phyloP scores from a whole-genome alignment of 2,113 vertebrate genomes.

The Gorsachius goisagi region DNA sequence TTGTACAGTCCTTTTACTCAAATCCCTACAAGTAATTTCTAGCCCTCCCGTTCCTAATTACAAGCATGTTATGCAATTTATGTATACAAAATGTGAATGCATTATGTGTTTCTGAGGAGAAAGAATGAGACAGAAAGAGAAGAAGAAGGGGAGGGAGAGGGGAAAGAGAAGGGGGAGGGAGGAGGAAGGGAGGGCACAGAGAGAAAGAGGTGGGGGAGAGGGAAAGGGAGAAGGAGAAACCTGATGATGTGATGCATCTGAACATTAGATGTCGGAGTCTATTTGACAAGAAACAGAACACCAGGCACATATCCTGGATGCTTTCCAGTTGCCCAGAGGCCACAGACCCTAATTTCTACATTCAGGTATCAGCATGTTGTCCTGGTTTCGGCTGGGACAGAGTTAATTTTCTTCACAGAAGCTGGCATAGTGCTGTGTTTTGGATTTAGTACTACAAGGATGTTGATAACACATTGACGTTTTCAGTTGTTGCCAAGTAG shows the following conservation, averaged over 20 bases:
- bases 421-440: too few species aligned
- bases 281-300: background rate
- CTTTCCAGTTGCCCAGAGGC: background rate
- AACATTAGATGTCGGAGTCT: background rate
- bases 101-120: background rate
- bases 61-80: background rate
- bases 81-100: background rate
- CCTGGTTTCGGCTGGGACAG: too few species aligned
- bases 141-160: background rate
- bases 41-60: background rate
- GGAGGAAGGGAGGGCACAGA: rapidly evolving
- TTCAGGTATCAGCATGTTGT: background rate
- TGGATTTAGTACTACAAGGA: too few species aligned
- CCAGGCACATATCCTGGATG: background rate
- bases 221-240: background rate
- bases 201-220: background rate
- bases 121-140: background rate
- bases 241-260: background rate
- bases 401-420: too few species aligned
- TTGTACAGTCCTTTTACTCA: background rate
- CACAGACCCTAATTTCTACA: background rate
- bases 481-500: too few species aligned
- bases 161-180: rapidly evolving
- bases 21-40: background rate
- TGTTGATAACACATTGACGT: too few species aligned